phyloP scores from a whole-genome alignment of 2,797 vertebrate species.

The Ibycter americanus region DNA sequence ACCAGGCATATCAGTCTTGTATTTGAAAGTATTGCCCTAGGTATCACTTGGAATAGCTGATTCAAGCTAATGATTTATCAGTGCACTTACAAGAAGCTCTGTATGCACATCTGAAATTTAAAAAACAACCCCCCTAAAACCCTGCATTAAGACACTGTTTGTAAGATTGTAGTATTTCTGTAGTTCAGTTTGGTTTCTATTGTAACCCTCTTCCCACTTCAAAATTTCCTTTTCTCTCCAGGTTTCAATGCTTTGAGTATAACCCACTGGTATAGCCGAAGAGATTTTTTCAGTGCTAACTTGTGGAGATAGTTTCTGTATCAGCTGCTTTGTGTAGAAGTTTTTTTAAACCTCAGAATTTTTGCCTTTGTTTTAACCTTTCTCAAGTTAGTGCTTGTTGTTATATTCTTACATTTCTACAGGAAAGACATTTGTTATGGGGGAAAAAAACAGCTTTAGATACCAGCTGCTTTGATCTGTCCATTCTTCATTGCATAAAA shows the following conservation, averaged over 20 bases:
- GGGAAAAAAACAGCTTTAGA: not conserved
- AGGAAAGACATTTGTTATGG: not conserved
- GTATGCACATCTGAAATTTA: not conserved
- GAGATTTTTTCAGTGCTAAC: not conserved
- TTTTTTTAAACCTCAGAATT: not conserved
- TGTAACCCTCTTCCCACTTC: not conserved
- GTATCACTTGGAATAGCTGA: not conserved
- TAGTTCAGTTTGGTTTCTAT: not conserved
- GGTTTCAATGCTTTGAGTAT: not conserved
- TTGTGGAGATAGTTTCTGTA: not conserved
- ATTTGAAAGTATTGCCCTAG: not conserved
- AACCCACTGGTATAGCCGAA: not conserved
- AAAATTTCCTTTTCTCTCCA: not conserved
- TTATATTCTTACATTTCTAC: not conserved
- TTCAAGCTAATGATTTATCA: not conserved
- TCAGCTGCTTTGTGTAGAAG: not conserved
- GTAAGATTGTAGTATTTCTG: not conserved
- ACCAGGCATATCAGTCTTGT: not conserved
- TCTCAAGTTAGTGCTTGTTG: not conserved
- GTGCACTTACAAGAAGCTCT: not conserved
- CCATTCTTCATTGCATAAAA: not conserved
- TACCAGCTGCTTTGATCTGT: not conserved
- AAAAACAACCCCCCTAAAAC: not conserved
- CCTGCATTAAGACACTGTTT: not conserved
- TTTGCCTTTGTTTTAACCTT: slow-evolving; percentile 13